These are phyloP conservation scores for Neoarius graeffei DNA, from an alignment of 2,113 vertebrate species.

Conservation along the genomic window DNA sequence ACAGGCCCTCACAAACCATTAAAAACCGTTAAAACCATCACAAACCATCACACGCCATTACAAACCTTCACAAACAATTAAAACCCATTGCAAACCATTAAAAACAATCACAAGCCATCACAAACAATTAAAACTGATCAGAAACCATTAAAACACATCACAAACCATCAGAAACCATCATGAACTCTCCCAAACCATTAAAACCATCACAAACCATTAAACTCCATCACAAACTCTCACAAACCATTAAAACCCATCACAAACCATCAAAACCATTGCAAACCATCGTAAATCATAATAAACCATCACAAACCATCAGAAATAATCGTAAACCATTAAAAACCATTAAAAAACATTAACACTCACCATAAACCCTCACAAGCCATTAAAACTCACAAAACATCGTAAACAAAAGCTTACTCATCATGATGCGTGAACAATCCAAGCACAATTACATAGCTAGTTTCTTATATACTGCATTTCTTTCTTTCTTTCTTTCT, in stretches of 20 bases:
- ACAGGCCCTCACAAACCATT: background rate
- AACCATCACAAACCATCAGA: background rate
- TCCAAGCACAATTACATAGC: no score
- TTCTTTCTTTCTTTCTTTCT: no score
- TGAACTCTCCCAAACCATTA: background rate
- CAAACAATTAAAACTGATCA: background rate
- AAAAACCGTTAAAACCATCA: background rate
- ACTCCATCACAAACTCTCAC: background rate
- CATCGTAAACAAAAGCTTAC: no score
- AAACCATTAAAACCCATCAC: background rate
- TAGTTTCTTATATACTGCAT: no score
- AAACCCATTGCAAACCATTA: background rate
- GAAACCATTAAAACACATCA: background rate
- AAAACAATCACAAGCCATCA: background rate
- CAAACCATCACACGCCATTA: background rate
- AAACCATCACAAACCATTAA: background rate
- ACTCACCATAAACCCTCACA: background rate
- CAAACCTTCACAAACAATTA: background rate
- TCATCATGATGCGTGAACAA: no score
- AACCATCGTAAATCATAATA: no score
- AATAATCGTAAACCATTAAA: no score
- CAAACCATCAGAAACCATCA: background rate
- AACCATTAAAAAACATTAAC: background rate
- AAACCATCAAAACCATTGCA: background rate
- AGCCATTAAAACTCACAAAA: background rate